Evolutionary conservation across 2,113 vertebrate species (phyloP).

Genomic region (Enhydra lutris): DNA sequence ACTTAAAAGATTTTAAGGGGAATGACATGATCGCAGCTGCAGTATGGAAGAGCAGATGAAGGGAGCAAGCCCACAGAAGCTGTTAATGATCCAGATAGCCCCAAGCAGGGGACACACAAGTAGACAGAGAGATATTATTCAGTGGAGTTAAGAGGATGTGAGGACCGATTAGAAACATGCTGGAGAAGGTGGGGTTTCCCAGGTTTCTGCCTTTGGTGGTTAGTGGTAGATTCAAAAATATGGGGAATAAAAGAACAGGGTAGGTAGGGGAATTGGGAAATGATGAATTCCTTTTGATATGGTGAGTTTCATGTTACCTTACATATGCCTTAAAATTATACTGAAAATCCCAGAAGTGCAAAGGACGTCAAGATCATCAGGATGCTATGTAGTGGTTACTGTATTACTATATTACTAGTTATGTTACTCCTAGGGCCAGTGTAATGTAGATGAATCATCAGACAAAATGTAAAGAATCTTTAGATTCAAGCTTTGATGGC

Average conservation of each 20-base stretch:
- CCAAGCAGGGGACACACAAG: neutral
- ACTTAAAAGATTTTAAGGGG: neutral
- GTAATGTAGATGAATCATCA: neutral
- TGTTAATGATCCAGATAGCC: neutral
- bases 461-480: neutral
- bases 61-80: neutral
- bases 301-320: neutral
- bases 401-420: too few species aligned
- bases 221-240: neutral
- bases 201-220: neutral
- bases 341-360: neutral
- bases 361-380: neutral
- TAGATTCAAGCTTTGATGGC: neutral
- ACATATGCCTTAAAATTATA: neutral
- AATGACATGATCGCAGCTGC: neutral
- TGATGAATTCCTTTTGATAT: neutral
- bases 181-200: neutral
- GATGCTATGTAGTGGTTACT: too few species aligned
- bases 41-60: neutral
- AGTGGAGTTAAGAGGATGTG: neutral
- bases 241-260: neutral
- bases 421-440: neutral
- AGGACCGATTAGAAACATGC: accelerated
- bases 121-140: neutral
- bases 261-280: neutral